These are phyloP conservation scores for Aphrophora alni DNA, from an alignment of 2,888 invertebrate species.

Conservation along the genomic window DNA sequence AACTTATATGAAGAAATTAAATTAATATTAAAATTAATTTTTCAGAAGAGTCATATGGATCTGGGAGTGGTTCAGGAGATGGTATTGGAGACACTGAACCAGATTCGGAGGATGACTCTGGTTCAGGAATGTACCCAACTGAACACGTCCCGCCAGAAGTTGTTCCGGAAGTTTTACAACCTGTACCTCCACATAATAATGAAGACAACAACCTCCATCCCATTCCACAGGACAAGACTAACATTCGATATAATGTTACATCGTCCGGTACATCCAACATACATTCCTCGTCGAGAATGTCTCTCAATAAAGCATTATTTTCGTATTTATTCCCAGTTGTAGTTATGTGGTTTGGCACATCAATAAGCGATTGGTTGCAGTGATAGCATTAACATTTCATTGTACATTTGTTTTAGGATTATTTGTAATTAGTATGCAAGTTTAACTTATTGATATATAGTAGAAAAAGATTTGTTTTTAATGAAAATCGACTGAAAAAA, in stretches of 20 bases:
- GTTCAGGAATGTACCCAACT: conserved; percentile 29
- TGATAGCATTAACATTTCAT: background rate
- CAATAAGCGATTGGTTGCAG: conserved; percentile 77
- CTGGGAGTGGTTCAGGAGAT: conserved; percentile 77
- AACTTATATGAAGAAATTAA: too few relatives aligned
- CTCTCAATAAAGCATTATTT: conserved; percentile 54
- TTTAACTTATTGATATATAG: background rate
- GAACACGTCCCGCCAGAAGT: conserved; percentile 33
- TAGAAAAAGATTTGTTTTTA: background rate
- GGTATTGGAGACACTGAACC: conserved; percentile 59
- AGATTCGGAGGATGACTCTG: conserved; percentile 37
- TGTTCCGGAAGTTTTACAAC: conserved; percentile 26
- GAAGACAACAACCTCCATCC: conserved; percentile 47
- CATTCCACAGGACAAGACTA: conserved; percentile 40
- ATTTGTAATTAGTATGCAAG: background rate
- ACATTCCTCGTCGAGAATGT: background rate
- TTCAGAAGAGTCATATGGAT: conserved; percentile 66
- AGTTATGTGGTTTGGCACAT: conserved; percentile 85
- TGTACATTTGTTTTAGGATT: background rate
- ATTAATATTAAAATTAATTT: background rate
- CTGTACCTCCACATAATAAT: conserved; percentile 37
- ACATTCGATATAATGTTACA: conserved; percentile 37
- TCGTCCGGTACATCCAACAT: conserved; percentile 17
- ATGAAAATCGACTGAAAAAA: background rate
- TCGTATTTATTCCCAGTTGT: conserved; percentile 82